These are phyloP conservation scores for Alca torda DNA, from an alignment of 2,797 vertebrate species.

Conservation along the genomic window DNA sequence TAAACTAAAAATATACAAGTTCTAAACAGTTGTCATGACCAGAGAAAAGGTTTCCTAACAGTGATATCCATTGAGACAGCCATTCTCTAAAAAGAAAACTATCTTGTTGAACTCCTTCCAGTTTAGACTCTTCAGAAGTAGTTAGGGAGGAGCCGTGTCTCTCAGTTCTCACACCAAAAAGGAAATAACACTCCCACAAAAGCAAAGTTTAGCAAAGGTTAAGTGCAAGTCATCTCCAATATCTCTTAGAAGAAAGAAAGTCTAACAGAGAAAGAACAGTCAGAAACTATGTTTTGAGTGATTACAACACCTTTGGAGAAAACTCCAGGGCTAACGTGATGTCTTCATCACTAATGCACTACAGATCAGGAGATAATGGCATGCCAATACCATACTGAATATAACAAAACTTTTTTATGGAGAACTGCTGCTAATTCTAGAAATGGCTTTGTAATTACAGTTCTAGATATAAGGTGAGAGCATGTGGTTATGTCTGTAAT, in stretches of 20 bases:
- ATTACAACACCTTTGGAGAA: background rate
- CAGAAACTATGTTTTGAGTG: background rate
- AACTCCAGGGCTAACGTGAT: background rate
- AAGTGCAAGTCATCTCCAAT: background rate
- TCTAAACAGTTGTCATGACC: background rate
- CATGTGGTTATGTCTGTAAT: background rate
- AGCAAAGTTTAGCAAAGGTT: background rate
- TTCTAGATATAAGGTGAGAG: background rate
- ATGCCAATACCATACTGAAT: background rate
- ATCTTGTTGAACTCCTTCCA: conserved; percentile 14
- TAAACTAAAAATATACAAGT: conserved; percentile 7
- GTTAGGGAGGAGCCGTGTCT: background rate
- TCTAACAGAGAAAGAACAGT: background rate
- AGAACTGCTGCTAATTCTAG: background rate
- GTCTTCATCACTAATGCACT: background rate
- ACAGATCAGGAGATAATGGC: background rate
- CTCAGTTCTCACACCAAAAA: background rate
- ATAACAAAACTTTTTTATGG: background rate
- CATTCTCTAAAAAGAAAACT: conserved; percentile 7
- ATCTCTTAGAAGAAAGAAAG: background rate
- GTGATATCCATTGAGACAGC: background rate
- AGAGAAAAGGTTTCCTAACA: background rate
- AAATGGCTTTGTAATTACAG: background rate
- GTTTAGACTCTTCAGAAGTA: conserved; percentile 1
- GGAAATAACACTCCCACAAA: conserved; percentile 25